These are phyloP conservation scores for Phataginus tricuspis DNA, from an alignment of 2,797 vertebrate genomes.

Conservation along the genomic window DNA sequence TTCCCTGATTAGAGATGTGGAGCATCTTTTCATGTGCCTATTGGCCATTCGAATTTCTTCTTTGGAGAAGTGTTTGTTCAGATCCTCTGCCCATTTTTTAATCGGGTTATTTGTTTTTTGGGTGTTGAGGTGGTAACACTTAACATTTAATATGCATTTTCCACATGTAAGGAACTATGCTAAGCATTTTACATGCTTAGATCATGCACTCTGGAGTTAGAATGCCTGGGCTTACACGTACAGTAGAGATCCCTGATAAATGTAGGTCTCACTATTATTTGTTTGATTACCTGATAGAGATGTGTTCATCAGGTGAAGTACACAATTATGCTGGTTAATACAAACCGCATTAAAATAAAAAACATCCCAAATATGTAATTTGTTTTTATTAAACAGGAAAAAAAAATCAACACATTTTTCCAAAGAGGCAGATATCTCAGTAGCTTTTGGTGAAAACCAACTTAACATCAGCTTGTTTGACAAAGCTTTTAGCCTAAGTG, in stretches of 20 bases:
- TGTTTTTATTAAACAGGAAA: slow-evolving; percentile 83
- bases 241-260: not conserved
- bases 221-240: not conserved
- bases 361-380: slow-evolving; percentile 76
- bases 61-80: no score
- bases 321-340: slow-evolving; percentile 34
- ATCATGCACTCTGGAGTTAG: not conserved
- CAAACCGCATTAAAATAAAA: slow-evolving; percentile 64
- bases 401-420: slow-evolving; percentile 76
- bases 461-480: slow-evolving; percentile 62
- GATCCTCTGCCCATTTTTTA: no score
- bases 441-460: slow-evolving; percentile 72
- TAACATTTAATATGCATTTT: not conserved
- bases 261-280: not conserved
- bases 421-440: slow-evolving; percentile 71
- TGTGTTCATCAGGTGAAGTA: not conserved
- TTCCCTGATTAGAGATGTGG: no score
- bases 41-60: no score
- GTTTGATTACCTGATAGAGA: not conserved
- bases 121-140: not conserved
- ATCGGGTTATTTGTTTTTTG: no score
- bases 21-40: no score
- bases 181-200: not conserved
- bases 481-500: slow-evolving; percentile 56
- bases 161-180: not conserved